Evolutionary conservation across 2,888 invertebrate genomes (phyloP), one percentile per base, ranked within the genome.

Genomic region (Drosophila affinis): DNA sequence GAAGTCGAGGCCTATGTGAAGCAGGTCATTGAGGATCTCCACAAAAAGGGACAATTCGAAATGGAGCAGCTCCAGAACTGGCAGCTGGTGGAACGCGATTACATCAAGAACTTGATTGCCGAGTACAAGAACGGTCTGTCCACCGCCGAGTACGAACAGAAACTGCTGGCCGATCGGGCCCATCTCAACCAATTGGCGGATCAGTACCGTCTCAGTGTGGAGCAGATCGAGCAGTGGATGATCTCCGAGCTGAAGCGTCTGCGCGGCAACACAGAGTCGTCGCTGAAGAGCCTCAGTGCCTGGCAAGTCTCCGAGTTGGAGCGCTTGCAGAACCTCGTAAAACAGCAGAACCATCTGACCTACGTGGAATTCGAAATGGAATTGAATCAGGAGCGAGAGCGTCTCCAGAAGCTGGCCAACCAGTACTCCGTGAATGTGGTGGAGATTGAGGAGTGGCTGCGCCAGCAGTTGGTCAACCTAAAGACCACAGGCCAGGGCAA

Each of bases 181-280:
- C 90, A 91, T 74, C 77, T 91, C 5, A 83, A 86, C n/a, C 91
- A 90, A 39, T 63, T 91, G 18, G 90, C 91, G 0, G 88, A 85
- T 49, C 89, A 89, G 53, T 91, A 91, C 67, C 88, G 89, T 18
- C 51, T 91, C 12, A 89, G 81, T 62, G 86, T 91, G 14, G 88
- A 88, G 39, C 90, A 91, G 69, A 90, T 91, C 9, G 91, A 91
- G 64, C 80, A 89, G 39, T 91, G 91, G 90, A 91, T 91, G 81
- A 79, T 90, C 14, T 76, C 86, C 0, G 91, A 91, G 64, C 65
- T 91, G 1, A 85, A 89, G 17, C 87, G 91, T 0, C 64, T 91
- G 10, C 72, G 89, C 0, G 84, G 89, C 14, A 85, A 82, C 29
- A 87, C 90, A 0, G 79, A 83, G 47, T 72, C 79, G 3, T 82